Evolutionary conservation across 2,797 vertebrate species (phyloP).

Genomic region (Oceanodroma leucorhoa): DNA sequence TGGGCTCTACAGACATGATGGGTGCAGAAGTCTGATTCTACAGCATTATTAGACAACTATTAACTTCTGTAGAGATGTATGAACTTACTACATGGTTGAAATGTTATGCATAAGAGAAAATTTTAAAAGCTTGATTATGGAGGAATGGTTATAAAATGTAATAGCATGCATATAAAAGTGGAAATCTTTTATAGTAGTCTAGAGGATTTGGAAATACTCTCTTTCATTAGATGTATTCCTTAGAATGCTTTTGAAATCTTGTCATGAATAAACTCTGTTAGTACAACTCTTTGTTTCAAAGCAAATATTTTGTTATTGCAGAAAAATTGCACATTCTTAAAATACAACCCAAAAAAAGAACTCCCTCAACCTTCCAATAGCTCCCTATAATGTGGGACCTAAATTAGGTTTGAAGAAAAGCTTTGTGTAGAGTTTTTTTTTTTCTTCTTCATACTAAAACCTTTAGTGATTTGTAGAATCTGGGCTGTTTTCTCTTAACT

Average conservation of each 20-base stretch:
- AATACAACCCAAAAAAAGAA: background rate
- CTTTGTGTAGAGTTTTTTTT: background rate
- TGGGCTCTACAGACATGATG: background rate
- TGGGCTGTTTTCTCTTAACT: background rate
- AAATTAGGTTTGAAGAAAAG: background rate
- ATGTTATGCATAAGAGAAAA: background rate
- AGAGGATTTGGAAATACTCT: slow-evolving; percentile 8
- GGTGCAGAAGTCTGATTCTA: background rate
- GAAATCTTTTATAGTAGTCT: background rate
- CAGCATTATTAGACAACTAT: background rate
- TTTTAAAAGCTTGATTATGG: background rate
- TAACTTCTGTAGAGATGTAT: background rate
- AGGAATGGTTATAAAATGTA: background rate
- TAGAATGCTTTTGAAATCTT: slow-evolving; percentile 42
- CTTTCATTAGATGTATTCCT: slow-evolving; percentile 15
- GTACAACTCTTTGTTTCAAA: slow-evolving; percentile 33
- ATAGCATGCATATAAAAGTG: background rate
- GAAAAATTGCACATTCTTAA: background rate
- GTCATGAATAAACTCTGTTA: slow-evolving; percentile 20
- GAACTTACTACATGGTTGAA: background rate
- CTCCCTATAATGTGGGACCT: background rate
- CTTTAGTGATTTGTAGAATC: background rate
- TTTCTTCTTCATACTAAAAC: background rate
- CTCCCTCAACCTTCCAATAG: background rate
- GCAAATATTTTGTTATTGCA: background rate